Percentiles rank a stretch among this genome's conserved stretches.
Evolutionary conservation across 2,113 vertebrate species (phyloP).

Genomic region (Gasterosteus aculeatus): DNA sequence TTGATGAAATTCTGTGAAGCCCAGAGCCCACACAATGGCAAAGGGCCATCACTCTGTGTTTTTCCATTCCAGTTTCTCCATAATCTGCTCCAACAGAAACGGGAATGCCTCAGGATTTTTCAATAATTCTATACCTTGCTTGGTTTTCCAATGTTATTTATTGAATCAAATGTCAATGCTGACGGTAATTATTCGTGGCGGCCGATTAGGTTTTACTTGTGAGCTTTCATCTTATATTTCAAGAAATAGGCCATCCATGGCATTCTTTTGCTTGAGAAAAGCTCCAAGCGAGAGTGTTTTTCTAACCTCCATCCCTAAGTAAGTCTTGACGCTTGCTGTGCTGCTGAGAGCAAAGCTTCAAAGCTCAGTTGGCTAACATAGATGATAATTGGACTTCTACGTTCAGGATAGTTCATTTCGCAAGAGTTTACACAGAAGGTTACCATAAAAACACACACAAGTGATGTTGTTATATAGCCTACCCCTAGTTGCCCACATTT

Average conservation of each 20-base stretch:
- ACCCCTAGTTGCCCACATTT: not conserved
- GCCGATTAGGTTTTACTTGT: not conserved
- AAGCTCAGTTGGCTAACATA: constrained; percentile 43
- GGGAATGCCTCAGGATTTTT: not conserved
- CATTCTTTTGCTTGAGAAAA: constrained; percentile 1
- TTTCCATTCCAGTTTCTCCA: not conserved
- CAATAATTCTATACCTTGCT: not conserved
- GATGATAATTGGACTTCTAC: constrained; percentile 28
- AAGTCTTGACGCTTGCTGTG: not conserved
- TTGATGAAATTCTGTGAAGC: not conserved
- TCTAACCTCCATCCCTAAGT: constrained; percentile 19
- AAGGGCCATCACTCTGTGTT: not conserved
- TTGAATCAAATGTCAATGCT: not conserved
- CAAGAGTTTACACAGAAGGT: not conserved
- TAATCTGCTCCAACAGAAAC: constrained; percentile 1
- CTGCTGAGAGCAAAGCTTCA: constrained; percentile 48
- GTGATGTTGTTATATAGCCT: not conserved
- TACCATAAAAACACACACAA: not conserved
- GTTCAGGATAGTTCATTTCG: no score
- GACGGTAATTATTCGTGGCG: not conserved
- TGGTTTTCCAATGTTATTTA: constrained; percentile 16
- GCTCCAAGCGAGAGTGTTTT: not conserved
- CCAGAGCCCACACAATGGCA: not conserved
- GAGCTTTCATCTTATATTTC: constrained; percentile 1
- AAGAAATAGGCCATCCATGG: not conserved